These are phyloP conservation scores for Crotalus tigris DNA, from an alignment of 2,113 vertebrate genomes.

Conservation along the genomic window DNA sequence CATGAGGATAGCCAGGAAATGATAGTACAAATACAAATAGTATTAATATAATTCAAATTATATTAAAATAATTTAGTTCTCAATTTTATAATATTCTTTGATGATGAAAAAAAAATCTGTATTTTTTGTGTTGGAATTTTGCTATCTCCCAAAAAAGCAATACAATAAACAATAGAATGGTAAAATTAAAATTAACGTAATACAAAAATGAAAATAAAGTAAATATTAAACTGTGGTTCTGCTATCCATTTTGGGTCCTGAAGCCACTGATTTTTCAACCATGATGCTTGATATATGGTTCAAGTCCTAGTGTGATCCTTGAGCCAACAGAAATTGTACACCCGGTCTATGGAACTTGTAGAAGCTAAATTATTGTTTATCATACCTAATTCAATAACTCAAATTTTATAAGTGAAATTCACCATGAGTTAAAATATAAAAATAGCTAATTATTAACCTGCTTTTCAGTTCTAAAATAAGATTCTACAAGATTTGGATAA, in stretches of 20 bases:
- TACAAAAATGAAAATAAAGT: background rate
- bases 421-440: background rate
- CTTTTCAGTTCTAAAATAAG: background rate
- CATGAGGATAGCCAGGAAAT: background rate
- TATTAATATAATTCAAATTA: background rate
- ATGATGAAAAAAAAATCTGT: background rate
- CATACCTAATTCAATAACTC: background rate
- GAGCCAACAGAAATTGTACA: background rate
- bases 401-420: background rate
- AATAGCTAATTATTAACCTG: background rate
- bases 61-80: background rate
- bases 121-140: background rate
- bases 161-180: background rate
- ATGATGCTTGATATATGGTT: background rate
- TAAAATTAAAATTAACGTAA: background rate
- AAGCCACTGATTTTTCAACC: background rate
- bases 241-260: background rate
- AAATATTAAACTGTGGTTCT: background rate
- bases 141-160: background rate
- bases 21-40: background rate
- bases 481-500: background rate
- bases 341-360: background rate
- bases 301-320: background rate
- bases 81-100: background rate
- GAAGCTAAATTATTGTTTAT: background rate